Evolutionary conservation across 2,113 vertebrate genomes (phyloP), one percentile per base, ranked within the genome.

Genomic region (Ovibos moschatus): DNA sequence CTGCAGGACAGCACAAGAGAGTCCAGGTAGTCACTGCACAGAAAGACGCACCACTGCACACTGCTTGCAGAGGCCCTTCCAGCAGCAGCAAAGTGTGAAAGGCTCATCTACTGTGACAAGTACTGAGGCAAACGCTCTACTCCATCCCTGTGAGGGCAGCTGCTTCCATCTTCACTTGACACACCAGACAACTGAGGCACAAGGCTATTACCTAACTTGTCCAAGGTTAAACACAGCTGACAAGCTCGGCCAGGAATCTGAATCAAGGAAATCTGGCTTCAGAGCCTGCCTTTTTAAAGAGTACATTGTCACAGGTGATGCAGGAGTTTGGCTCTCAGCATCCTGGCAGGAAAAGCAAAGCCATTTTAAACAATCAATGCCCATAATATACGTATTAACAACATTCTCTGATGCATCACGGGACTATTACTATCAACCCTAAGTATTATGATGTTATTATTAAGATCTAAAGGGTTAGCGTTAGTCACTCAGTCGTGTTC

Each of bases 61-160:
- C 36, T 0, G 17, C 64, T 3, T 7, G 55, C 7, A 3, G 45
- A 78, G 28, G 50, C 25, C 2, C 11, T 4, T 1, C 27, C 51
- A 7, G 17, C 27, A 51, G 57, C 12, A 2, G 87, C 47, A 28
- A 1, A 5, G 13, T 17, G 5, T 9, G 33, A 14, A 2, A 11
- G 3, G 8, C 36, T 15, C 9, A 15, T 4, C 4, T 1, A 0
- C 1, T 5, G 1, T 3, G 30, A n/a, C 58, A n/a, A 7, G 10
- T 2, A 14, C 33, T 0, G 6, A 10, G 62, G 51, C 8, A 13
- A 50, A 43, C 2, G 11, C 45, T 36, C 7, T 28, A 0, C 23
- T 21, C 33, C n/a, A 7, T 47, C 23, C 17, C 14, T 25, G 50
- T 0, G 27, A 53, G 2, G 53, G 67, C 71, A 45, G 27, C 9